Evolutionary conservation across 2,888 invertebrate genomes (phyloP), one percentile per base, ranked within the genome.

Genomic region (Siphonodentalium dalli): DNA sequence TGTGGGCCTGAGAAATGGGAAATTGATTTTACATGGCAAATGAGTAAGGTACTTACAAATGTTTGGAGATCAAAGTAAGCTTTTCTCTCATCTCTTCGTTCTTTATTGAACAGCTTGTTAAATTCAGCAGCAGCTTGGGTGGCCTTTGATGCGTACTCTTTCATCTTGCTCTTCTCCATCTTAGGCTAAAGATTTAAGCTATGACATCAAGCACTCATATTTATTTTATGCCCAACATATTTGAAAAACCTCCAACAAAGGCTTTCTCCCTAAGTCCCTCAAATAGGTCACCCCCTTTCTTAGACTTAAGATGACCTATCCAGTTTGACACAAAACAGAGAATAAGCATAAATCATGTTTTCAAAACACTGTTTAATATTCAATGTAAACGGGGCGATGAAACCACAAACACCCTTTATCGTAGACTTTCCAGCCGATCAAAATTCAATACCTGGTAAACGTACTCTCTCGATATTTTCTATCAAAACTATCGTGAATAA

Each of bases 31-130:
- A 38, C 2, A 42, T 2, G 20, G 27, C 26, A 42, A 26, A 13
- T 26, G 7, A 7, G 18, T 20, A 13, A 39, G 21, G 1, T 18
- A 60, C 76, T 64, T 63, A 82, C 82, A 71, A 75, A 88, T 39
- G 92, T 93, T 84, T 98, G 97, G 66, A 97, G 85, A 84, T 99
- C 98, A 78, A 93, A 89, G 75, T 91, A 93, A 31, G 90, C 90
- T 47, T 88, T 85, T 33, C 93, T 86, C 61, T 90, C 88, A 56
- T 91, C 90, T 66, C 87, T 87, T 42, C 85, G 77, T 54, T 85
- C 85, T 71, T 88, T 88, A 83, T 95, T 95, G 64, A 95, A 87
- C 56, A 88, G 88, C 6, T 88, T 84, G 84, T 98, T 99, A 90
- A 92, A 98, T 65, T 91, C 89, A 38, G 91, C 87, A 2, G 78